phyloP scores from a whole-genome alignment of 2,888 invertebrate genomes.

The Drosophila yooni region DNA sequence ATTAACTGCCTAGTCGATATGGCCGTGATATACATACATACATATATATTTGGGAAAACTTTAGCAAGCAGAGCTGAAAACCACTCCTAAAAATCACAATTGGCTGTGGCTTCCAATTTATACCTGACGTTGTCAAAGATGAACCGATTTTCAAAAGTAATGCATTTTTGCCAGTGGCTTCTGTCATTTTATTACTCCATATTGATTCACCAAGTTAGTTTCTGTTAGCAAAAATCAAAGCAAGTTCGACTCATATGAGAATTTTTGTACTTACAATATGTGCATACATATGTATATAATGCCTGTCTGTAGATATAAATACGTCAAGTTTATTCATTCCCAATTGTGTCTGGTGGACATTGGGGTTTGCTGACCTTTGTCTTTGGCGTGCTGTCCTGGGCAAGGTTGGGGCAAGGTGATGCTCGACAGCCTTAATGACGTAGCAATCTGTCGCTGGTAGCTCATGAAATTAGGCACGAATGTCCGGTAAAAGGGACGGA shows the following conservation, averaged over 20 bases:
- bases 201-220: background rate
- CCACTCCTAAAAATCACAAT: background rate
- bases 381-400: conserved; percentile 6
- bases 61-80: background rate
- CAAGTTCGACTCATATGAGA: background rate
- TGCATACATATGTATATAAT: background rate
- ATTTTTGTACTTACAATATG: background rate
- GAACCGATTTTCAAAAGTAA: background rate
- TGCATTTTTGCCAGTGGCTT: background rate
- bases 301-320: conserved; percentile 5
- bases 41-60: background rate
- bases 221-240: background rate
- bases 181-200: background rate
- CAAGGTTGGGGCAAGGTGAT: conserved; percentile 5
- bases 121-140: background rate
- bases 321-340: conserved; percentile 28
- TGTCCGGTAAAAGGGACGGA: conserved; percentile 53
- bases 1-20: background rate
- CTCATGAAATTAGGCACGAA: conserved; percentile 76
- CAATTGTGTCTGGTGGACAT: conserved; percentile 30
- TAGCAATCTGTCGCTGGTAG: conserved; percentile 71
- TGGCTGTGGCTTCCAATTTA: background rate
- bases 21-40: background rate
- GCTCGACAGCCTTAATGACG: conserved; percentile 60
- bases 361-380: conserved; percentile 32